Percentiles rank a stretch among this genome's conserved stretches.
Conservation (phyloP, 64 coral and sea anemone species). For the Orbicella faveolata region DNA sequence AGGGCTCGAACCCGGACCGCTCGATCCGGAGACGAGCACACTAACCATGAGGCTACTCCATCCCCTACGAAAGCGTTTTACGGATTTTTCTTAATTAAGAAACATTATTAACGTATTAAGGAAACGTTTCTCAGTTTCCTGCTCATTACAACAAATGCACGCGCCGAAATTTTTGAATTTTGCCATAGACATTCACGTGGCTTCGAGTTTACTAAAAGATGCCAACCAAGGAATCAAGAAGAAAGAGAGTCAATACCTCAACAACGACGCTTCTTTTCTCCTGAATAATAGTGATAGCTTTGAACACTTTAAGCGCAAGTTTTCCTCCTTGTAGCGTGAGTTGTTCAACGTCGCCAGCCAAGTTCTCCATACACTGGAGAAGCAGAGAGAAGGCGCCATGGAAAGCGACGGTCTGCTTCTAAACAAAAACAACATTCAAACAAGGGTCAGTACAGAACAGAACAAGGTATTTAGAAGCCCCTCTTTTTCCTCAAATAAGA, state of each 20-base stretch:
- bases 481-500: no score
- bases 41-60: no score
- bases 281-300: slow-evolving; percentile 71
- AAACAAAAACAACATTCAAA: not conserved
- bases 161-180: no score
- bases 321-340: slow-evolving; percentile 74
- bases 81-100: no score
- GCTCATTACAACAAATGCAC: no score
- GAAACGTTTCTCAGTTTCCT: no score
- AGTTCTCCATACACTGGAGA: slow-evolving; percentile 80
- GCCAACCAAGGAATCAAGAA: not conserved
- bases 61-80: no score
- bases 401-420: slow-evolving; percentile 90
- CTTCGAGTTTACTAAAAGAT: not conserved
- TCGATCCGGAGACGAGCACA: no score
- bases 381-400: slow-evolving; percentile 92
- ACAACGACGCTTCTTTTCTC: slow-evolving; percentile 78
- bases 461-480: not conserved
- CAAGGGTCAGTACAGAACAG: not conserved
- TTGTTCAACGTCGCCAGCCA: slow-evolving; percentile 79
- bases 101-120: no score
- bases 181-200: no score
- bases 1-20: no score
- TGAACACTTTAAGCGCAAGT: slow-evolving; percentile 74
- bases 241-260: slow-evolving; percentile 56